Evolutionary conservation across 1,140 invertebrate genomes (phyloP), one percentile per base, ranked within the genome.

Genomic region (Schlechtendalia chinensis): DNA sequence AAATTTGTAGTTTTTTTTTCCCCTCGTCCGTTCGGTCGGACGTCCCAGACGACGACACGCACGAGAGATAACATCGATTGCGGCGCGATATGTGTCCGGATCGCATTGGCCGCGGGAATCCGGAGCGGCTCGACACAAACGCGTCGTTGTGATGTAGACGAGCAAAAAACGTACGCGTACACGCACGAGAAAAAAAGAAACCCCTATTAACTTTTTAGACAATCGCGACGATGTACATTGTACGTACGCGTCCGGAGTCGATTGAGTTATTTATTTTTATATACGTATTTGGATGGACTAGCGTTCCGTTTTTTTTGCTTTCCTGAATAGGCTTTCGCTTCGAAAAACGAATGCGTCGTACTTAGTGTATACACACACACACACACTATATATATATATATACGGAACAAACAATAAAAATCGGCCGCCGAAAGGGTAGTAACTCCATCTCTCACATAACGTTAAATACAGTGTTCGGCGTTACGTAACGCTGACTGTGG

Each of bases 251-350:
- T n/a, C 0, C 24, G 22, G 54, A 63, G 22, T 47, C 53, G 45
- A 79, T 79, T 79, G 58, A 79, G 75, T 79, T 79, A 79, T 79
- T 79, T 79, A 47, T 79, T 79, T 79, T 75, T 72, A 53, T 61
- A 47, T 58, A 59, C 32, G 39, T 45, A 59, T 59, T 45, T 4
- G 32, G 56, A 63, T 47, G 22, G 39, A 50, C 22, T 50, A 22
- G 8, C 1, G 32, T 39, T 22, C 4, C 14, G 19, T 24, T 24
- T 69, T 27, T 50, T 50, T 50, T 50, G 5, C 1, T 50, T 17
- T 69, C 1, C 47, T 4, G 8, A 39, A 39, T 39, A 39, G 3
- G 32, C 32, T 39, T 39, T 39, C 32, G 32, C 32, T 39, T 39
- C 32, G 32, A 8, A 39, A 39, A 3, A 39, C 32, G 8, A 39